Evolutionary conservation across 1,140 invertebrate genomes (phyloP).

Genomic region (Protaetia brevitarsis): DNA sequence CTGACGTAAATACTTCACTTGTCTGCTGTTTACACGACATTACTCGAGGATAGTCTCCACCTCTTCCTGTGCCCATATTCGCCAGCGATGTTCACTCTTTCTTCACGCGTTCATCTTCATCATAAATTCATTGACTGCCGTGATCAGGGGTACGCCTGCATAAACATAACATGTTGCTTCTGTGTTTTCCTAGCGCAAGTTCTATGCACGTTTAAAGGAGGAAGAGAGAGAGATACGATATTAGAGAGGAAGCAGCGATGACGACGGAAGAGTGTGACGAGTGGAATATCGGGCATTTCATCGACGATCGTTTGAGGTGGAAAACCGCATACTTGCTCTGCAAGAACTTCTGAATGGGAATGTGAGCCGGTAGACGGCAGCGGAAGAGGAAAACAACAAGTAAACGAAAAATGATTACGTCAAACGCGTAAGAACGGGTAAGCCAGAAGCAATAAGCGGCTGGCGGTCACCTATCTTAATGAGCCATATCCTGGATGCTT

Average conservation of each 20-base stretch:
- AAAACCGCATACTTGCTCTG: too few species aligned
- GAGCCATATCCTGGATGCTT: conserved; percentile 13
- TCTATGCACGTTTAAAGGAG: not conserved
- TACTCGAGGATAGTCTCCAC: not conserved
- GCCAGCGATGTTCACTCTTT: not conserved
- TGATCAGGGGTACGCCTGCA: conserved; percentile 3
- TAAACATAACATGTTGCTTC: too few species aligned
- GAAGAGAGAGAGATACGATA: not conserved
- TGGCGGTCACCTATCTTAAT: conserved; percentile 11
- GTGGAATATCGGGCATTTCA: conserved; percentile 6
- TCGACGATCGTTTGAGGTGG: not conserved
- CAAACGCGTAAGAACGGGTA: conserved; percentile 10
- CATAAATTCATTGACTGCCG: conserved; percentile 14
- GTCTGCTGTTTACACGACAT: conserved; percentile 1
- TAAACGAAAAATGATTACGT: conserved; percentile 15
- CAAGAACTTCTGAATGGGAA: conserved; percentile 4
- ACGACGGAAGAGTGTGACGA: not conserved
- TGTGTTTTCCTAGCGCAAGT: not conserved
- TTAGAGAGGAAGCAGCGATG: not conserved
- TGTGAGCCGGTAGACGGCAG: not conserved
- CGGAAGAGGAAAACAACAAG: conserved; percentile 16
- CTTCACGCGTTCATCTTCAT: not conserved
- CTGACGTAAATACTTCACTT: too few species aligned
- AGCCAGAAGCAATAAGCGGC: conserved; percentile 14
- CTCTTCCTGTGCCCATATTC: not conserved